phyloP scores from a whole-genome alignment of 2,888 invertebrate species.

The Cerastis leucographa region DNA sequence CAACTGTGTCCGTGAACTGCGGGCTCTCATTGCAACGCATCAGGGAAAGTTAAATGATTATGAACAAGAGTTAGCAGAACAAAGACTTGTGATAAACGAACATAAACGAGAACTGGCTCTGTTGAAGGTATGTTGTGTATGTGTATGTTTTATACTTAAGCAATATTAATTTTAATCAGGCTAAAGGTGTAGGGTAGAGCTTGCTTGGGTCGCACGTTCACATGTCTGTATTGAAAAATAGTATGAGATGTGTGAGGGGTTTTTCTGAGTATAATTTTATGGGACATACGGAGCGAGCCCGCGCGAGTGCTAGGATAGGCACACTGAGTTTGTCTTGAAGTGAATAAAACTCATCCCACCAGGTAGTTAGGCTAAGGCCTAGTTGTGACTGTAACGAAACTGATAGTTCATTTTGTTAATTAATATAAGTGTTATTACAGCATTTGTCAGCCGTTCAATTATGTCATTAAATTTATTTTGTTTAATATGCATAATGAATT shows the following conservation, averaged over 20 bases:
- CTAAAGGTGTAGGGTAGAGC: not conserved
- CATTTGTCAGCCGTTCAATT: constrained; percentile 6
- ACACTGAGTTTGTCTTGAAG: not conserved
- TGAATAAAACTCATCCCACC: not conserved
- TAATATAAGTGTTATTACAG: not conserved
- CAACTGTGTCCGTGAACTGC: constrained; percentile 97
- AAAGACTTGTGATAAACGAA: constrained; percentile 96
- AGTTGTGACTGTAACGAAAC: not conserved
- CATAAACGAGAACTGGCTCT: constrained; percentile 96
- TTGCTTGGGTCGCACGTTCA: not conserved
- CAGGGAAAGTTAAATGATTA: constrained; percentile 96
- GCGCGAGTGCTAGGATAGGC: not conserved
- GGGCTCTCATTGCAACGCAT: constrained; percentile 95
- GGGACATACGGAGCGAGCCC: not conserved
- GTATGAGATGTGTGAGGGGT: too few species aligned
- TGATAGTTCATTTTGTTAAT: not conserved
- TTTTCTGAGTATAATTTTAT: not conserved
- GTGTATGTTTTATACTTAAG: constrained; percentile 1
- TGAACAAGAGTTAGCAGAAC: constrained; percentile 96
- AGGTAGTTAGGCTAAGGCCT: not conserved
- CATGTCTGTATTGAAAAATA: too few species aligned
- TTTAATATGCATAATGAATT: constrained; percentile 11
- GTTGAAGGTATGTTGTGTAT: constrained; percentile 92
- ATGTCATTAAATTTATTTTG: constrained; percentile 5
- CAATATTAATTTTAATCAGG: not conserved